Base-by-base conservation (phyloP, 2,113 vertebrate genomes). In the Anseranas semipalmata region DNA sequence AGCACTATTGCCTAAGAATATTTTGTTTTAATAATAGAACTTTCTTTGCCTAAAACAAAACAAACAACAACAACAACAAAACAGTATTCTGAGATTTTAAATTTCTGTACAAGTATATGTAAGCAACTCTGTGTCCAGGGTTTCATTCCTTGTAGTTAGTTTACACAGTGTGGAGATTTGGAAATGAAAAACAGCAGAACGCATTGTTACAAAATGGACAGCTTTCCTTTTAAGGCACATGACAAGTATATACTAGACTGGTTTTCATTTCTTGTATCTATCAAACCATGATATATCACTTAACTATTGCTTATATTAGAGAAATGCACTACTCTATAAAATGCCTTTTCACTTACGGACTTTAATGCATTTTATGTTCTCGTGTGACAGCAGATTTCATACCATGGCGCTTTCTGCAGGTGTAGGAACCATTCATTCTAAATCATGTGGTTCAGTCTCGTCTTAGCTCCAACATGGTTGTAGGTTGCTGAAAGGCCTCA, bases 391-490 rank as follows among this genome's bases (percentile, higher is more conserved):
- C 48, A 71, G 2, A 22, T 33, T 56, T 73, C 46, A 6, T 33
- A 21, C 15, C 2, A 7, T 65, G 6, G 25, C 4, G 0, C 21
- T 59, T 76, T 37, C 59, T 76, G 1, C 6, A 46, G 0, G 0
- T 74, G 4, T 52, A 74, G 73, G 65, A 85, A 22, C 28, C 7
- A 14, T 43, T 66, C 15, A 52, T 74, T 89, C 10, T 17, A 46
- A 74, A 48, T 66, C 1, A 24, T 30, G 77, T 85, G 15, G 4
- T 90, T 24, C n/a, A 79, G 0, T 25, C 28, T 83, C 62, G 12
- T 79, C 18, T 30, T 75, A 37, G 19, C 15, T 37, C 39, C 33
- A 37, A 0, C 25, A 10, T 84, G 39, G 28, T 37, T 32, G 27
- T 22, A 74, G n/a, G 27, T 22, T 71, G 14, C 50, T 77, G 68